Evolutionary conservation across 2,113 vertebrate genomes (phyloP).

Genomic region (Micromys minutus): DNA sequence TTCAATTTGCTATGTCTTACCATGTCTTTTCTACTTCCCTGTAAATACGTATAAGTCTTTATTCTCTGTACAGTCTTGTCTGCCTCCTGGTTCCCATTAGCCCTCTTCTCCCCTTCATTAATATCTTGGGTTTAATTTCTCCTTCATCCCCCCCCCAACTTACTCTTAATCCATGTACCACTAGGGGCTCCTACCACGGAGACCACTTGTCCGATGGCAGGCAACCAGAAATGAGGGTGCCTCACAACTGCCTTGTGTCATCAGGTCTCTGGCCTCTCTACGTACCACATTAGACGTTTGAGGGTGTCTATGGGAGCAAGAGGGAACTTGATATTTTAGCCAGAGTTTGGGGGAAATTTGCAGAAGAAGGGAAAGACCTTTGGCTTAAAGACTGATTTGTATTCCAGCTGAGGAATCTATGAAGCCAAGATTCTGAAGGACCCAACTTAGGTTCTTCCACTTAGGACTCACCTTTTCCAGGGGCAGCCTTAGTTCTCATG

Average conservation of each 20-base stretch:
- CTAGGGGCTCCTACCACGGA: constrained; percentile 60
- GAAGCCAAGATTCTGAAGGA: constrained; percentile 58
- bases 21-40: constrained; percentile 73
- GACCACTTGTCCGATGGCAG: constrained; percentile 38
- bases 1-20: constrained; percentile 56
- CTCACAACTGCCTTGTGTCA: constrained; percentile 24
- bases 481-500: constrained; percentile 78
- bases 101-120: constrained; percentile 45
- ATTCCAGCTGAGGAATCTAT: constrained; percentile 62
- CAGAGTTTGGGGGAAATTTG: constrained; percentile 37
- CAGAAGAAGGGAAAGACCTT: constrained; percentile 17
- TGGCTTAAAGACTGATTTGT: constrained; percentile 57
- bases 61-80: constrained; percentile 57
- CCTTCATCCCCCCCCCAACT: background rate
- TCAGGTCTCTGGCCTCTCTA: constrained; percentile 45
- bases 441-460: constrained; percentile 60
- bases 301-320: constrained; percentile 55
- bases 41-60: constrained; percentile 69
- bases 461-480: constrained; percentile 66
- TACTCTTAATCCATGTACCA: constrained; percentile 29
- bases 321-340: constrained; percentile 31
- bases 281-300: constrained; percentile 46
- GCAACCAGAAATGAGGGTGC: constrained; percentile 51
- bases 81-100: constrained; percentile 10
- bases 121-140: constrained; percentile 44